Evolutionary conservation across 2,113 vertebrate genomes (phyloP).

Genomic region (Uropsilus gracilis): DNA sequence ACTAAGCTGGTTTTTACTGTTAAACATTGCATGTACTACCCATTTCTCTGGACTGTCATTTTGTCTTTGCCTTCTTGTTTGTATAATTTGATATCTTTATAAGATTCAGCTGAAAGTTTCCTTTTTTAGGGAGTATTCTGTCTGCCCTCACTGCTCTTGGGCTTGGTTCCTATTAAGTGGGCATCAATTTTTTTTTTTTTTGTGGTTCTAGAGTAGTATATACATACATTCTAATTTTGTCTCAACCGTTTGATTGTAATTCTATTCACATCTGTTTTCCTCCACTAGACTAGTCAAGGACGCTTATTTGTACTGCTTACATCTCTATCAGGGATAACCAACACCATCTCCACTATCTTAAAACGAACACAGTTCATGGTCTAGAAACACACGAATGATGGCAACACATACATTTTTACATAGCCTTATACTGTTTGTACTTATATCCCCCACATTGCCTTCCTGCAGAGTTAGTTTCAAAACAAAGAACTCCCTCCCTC

Average conservation of each 20-base stretch:
- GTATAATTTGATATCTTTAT: constrained; percentile 26
- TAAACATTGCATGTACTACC: background rate
- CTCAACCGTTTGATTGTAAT: background rate
- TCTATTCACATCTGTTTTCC: background rate
- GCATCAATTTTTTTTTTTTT: too few species aligned
- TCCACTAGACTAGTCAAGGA: background rate
- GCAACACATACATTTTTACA: background rate
- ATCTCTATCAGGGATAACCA: background rate
- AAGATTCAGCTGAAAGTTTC: background rate
- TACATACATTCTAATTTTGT: background rate
- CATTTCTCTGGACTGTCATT: background rate
- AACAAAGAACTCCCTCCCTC: constrained; percentile 29
- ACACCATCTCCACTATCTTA: background rate
- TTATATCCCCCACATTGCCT: background rate
- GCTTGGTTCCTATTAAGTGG: background rate
- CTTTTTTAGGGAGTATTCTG: constrained; percentile 9
- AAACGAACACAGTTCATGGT: background rate
- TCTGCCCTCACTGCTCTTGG: background rate
- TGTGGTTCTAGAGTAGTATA: background rate
- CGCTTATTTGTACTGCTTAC: background rate
- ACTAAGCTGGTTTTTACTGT: background rate
- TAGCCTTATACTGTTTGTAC: background rate
- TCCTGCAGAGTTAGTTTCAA: background rate
- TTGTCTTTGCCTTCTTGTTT: background rate
- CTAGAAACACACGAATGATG: background rate